Base-by-base conservation (phyloP, 2,888 invertebrate genomes). In the Drosophila peninsularis region DNA sequence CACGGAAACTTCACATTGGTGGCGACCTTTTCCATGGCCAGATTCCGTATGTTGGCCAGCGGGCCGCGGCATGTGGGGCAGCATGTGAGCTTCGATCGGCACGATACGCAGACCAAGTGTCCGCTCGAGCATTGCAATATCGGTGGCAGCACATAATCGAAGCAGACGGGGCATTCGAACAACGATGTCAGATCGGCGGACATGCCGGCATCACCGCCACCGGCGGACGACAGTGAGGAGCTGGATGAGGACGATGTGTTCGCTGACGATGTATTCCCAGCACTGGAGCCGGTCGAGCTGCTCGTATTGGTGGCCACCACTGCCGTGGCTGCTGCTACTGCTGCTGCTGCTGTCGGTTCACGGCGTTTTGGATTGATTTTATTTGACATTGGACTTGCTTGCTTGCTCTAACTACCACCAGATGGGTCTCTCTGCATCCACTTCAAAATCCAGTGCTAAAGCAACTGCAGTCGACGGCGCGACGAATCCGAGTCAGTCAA, bases 21-120 rank as follows among this genome's bases (percentile, higher is more conserved):
- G 42, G 99, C 99, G 39, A 99, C 98, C 93, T 99, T 99, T 92
- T 99, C 99, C 98, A 99, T 99, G 36, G 99, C 99, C 91, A 99
- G 94, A 93, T 99, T 99, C 78, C 99, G 95, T 88, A 99, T 99
- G 93, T 99, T 99, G 93, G 96, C 96, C 91, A 99, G 94, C 37
- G 98, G 98, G 69, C 99, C 99, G 75, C 99, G 95, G 92, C 99
- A 99, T 70, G 99, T 99, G 47, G 99, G 99, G 93, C 99, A 99
- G 93, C 98, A 98, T 77, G 97, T 96, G 75, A 99, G 94, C 93
- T 99, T 99, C 62, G 98, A 98, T 73, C 99, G 95, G 93, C 99
- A 99, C 91, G 96, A 97, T 74, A 98, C 97, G 94, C 99, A 99
- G 68, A 99, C 98, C 90, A 99, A 95, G 93, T 99, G 99, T 71